Conservation (phyloP, 1,140 invertebrate species). For the Eueides isabella region DNA sequence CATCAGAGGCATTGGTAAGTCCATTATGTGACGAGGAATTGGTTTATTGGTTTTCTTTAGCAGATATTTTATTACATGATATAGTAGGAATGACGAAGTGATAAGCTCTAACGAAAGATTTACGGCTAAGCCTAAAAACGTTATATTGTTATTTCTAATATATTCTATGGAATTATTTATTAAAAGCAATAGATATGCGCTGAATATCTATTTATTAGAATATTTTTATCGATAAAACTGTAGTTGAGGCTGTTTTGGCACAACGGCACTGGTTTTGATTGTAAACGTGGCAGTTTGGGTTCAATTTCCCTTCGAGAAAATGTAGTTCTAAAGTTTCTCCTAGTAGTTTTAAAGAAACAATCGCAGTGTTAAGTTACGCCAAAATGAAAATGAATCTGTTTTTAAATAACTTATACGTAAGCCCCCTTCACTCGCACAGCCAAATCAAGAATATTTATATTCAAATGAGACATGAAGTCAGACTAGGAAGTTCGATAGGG, state of each 20-base stretch:
- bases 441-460: background rate
- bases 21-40: constrained; percentile 18
- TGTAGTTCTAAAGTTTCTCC: too few relatives aligned
- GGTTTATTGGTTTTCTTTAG: background rate
- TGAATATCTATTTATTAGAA: background rate
- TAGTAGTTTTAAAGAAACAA: too few relatives aligned
- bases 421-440: background rate
- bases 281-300: too few relatives aligned
- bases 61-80: background rate
- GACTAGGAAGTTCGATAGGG: constrained; percentile 12
- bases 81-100: background rate
- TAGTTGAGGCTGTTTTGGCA: background rate
- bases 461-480: constrained; percentile 2
- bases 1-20: constrained; percentile 49
- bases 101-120: background rate
- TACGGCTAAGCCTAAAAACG: background rate
- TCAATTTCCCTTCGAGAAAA: too few relatives aligned
- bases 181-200: too few relatives aligned
- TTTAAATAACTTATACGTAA: too few relatives aligned
- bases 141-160: background rate
- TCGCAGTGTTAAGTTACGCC: background rate
- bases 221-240: background rate
- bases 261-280: background rate
- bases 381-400: background rate
- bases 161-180: too few relatives aligned